These are phyloP conservation scores for Malaclemys terrapin DNA, from an alignment of 2,113 vertebrate species.

Conservation along the genomic window DNA sequence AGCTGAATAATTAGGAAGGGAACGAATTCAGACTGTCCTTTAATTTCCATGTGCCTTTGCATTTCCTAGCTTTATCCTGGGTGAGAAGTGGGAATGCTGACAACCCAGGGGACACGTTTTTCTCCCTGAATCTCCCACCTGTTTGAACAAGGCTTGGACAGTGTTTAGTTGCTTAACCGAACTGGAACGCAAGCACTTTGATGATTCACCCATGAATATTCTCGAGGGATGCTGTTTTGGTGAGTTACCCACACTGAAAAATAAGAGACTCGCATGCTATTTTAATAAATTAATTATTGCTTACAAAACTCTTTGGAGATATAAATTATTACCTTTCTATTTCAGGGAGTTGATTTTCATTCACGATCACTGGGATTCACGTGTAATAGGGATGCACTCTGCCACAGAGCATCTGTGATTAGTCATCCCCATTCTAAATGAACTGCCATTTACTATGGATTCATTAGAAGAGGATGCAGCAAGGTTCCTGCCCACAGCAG, in stretches of 20 bases:
- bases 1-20: neutral
- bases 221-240: slow-evolving; percentile 12
- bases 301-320: neutral
- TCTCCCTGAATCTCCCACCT: neutral
- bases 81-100: neutral
- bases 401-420: neutral
- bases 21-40: neutral
- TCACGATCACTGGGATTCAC: neutral
- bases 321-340: neutral
- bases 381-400: neutral
- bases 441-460: neutral
- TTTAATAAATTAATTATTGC: slow-evolving; percentile 22
- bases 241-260: accelerated
- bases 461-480: neutral
- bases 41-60: neutral
- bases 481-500: neutral
- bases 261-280: neutral
- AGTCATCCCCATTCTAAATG: neutral
- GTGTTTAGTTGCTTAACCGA: slow-evolving; percentile 28
- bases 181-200: neutral
- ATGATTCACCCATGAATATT: slow-evolving; percentile 37
- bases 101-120: neutral
- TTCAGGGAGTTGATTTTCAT: neutral
- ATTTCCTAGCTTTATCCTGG: neutral
- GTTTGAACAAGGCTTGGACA: slow-evolving; percentile 12